Base-by-base conservation (phyloP, 2,888 invertebrate species). In the Agrochola lychnidis region DNA sequence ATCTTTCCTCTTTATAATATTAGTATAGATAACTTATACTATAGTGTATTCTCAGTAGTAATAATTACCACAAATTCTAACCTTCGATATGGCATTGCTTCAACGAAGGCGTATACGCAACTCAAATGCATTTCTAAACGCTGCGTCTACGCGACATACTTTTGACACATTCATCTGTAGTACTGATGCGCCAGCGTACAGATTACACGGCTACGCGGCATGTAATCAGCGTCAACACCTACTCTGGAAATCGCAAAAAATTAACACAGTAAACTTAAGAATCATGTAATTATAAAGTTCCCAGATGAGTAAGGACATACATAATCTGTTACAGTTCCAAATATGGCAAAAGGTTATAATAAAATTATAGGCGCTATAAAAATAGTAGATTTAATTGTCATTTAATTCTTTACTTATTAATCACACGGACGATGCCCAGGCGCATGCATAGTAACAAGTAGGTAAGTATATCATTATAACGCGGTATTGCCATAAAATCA, bases 281-380 rank as follows among this genome's bases (percentile, higher is more conserved):
- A 51, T 40, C 57, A 71, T 71, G 30, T 36, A 5, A 22, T 16
- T 25, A 2, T 62, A 16, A 56, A 53, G 10, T 59, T 45, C 19
- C 16, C 4, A 22, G 19, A 42, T 81, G n/a, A 51, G 22, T 76
- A 76, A 57, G 40, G 45, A 51, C n/a, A 45, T 30, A 6, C 16
- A 7, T 67, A 48, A 10, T 59, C 10, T 22, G 30, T 16, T 79
- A 64, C 14, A 40, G 14, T 42, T 64, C 57, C 63, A 73, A 73
- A 83, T 80, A 80, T 70, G 56, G 69, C n/a, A 70, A 53, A 51
- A 40, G 10, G n/a, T 67, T 56, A 70, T 70, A 45, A 70, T 48
- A 19, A 19, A 19, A 51, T 70, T 16, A 67, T 73, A 63, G 25
- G 70, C 62, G 40, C 45, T 36, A 69, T 64, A 64, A 81, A 68